Conservation (phyloP, 2,113 vertebrate species). For the Sceloporus tristichus region DNA sequence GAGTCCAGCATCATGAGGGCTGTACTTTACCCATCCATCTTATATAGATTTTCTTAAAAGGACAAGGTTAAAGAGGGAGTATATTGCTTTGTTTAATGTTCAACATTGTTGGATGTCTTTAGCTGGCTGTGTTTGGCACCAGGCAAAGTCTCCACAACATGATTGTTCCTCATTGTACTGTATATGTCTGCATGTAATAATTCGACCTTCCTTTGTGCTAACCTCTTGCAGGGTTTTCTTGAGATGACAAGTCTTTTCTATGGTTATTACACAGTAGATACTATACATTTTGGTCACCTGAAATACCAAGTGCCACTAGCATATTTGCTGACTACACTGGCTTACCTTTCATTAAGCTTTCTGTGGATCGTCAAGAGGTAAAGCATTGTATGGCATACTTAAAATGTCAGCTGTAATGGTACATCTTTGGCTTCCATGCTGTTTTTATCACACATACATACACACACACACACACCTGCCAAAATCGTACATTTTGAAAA, state of each 20-base stretch:
- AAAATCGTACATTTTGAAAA: neutral
- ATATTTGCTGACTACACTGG: slow-evolving; percentile 88
- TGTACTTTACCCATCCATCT: too few species aligned
- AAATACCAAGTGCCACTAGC: slow-evolving; percentile 90
- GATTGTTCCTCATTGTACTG: too few species aligned
- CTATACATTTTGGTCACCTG: slow-evolving; percentile 68
- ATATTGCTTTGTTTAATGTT: neutral
- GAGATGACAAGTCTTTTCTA: slow-evolving; percentile 95
- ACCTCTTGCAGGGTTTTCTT: slow-evolving; percentile 88
- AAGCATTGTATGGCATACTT: neutral
- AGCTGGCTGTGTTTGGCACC: neutral
- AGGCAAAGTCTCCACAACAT: neutral
- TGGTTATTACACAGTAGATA: slow-evolving; percentile 88
- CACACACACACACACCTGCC: too few species aligned
- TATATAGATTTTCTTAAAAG: neutral
- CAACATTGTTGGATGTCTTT: neutral
- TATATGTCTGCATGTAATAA: slow-evolving; percentile 13
- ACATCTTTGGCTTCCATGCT: neutral
- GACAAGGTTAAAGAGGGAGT: neutral
- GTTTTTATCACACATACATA: neutral
- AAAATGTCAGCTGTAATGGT: neutral
- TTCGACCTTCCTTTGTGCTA: slow-evolving; percentile 36
- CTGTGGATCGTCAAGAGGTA: slow-evolving; percentile 96
- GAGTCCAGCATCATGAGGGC: too few species aligned
- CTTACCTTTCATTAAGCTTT: slow-evolving; percentile 89